These are phyloP conservation scores for Melanotaenia parkinsoni DNA, from an alignment of 2,797 vertebrate species.

Conservation along the genomic window DNA sequence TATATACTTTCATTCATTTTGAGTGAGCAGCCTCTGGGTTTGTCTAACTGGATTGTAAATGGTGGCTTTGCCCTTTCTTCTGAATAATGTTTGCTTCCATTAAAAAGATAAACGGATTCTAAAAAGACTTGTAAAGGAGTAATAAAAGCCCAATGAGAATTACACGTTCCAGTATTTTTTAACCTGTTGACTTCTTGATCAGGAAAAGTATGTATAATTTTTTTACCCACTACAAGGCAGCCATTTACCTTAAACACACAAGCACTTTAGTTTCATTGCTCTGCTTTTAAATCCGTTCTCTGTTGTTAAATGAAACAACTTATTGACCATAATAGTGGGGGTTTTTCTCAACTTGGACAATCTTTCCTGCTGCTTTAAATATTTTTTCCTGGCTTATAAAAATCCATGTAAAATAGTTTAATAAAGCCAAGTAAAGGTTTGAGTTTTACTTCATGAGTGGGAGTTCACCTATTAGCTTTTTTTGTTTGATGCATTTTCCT, in stretches of 20 bases:
- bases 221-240: conserved; percentile 38
- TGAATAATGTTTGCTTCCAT: conserved; percentile 25
- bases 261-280: conserved; percentile 18
- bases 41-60: conserved; percentile 19
- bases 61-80: conserved; percentile 57
- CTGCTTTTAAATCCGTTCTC: conserved; percentile 8
- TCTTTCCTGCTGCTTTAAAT: conserved; percentile 20
- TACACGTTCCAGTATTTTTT: conserved; percentile 13
- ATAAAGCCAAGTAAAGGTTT: conserved; percentile 2
- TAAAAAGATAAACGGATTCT: conserved; percentile 21
- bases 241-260: conserved; percentile 11
- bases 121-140: conserved; percentile 30
- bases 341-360: conserved; percentile 35
- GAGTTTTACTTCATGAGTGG: not conserved
- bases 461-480: not conserved
- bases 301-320: conserved; percentile 13
- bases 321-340: conserved; percentile 39
- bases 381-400: not conserved
- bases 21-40: conserved; percentile 17
- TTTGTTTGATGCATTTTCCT: conserved; percentile 3
- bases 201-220: conserved; percentile 27
- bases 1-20: no score
- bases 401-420: conserved; percentile 21
- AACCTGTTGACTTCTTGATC: conserved; percentile 37
- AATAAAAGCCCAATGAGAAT: conserved; percentile 14